phyloP scores from a whole-genome alignment of 2,113 vertebrate species.

The Bubo blakistoni region DNA sequence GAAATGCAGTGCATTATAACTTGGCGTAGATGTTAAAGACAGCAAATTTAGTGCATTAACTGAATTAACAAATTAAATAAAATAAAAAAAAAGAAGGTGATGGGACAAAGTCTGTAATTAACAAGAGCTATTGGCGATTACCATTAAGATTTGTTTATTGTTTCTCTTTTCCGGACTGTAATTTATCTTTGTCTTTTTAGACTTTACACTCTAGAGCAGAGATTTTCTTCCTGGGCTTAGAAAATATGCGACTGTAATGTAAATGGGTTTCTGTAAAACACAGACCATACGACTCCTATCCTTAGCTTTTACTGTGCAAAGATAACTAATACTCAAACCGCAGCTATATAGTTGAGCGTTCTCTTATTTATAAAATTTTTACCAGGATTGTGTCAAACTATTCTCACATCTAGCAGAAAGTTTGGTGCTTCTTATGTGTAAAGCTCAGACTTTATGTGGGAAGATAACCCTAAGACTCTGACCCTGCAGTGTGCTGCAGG shows the following conservation, averaged over 20 bases:
- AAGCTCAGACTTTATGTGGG: not conserved
- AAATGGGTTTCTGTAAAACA: not conserved
- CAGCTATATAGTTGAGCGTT: not conserved
- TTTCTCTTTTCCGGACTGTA: not conserved
- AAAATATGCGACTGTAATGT: not conserved
- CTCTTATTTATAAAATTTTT: not conserved
- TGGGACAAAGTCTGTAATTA: not conserved
- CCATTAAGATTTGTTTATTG: not conserved
- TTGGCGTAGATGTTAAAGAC: not conserved
- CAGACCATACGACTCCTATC: not conserved
- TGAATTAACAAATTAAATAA: not conserved
- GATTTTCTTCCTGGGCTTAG: not conserved
- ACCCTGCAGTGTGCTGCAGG: not conserved
- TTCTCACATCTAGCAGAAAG: not conserved
- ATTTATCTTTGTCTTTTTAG: not conserved
- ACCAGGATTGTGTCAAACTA: not conserved
- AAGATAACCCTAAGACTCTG: not conserved
- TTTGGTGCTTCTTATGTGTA: not conserved
- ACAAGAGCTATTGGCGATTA: not conserved
- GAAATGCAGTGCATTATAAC: not conserved
- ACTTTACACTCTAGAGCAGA: not conserved
- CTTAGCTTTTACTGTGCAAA: not conserved
- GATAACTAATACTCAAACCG: not conserved
- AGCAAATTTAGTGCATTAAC: not conserved
- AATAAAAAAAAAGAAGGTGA: not conserved